These are phyloP conservation scores for Cephus runcator DNA, from an alignment of 2,888 invertebrate species.

Conservation along the genomic window DNA sequence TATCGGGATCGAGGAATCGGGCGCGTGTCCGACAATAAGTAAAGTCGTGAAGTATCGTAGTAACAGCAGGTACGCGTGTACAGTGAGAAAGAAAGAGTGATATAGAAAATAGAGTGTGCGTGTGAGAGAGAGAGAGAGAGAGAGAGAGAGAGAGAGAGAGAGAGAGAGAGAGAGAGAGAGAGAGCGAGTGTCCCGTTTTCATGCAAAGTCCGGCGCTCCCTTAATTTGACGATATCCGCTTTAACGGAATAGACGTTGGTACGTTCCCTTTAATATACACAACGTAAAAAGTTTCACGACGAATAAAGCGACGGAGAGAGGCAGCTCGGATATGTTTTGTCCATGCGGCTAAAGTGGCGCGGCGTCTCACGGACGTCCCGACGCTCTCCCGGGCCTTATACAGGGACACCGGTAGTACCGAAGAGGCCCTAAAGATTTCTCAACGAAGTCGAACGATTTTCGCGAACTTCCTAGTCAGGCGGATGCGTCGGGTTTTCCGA, in stretches of 20 bases:
- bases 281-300: slow-evolving; percentile 62
- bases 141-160: no score
- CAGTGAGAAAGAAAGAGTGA: neutral
- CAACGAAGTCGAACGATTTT: neutral
- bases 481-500: neutral
- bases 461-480: neutral
- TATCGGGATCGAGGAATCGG: neutral
- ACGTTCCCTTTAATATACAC: slow-evolving; percentile 61
- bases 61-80: neutral
- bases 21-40: neutral
- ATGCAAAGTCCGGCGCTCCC: slow-evolving; percentile 26
- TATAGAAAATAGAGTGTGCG: neutral
- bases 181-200: slow-evolving; percentile 25
- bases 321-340: slow-evolving; percentile 21
- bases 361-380: neutral
- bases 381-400: neutral
- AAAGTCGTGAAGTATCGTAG: neutral
- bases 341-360: slow-evolving; percentile 9
- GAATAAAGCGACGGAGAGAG: slow-evolving; percentile 55
- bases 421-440: neutral
- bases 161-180: no score
- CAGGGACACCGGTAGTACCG: neutral
- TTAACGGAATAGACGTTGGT: slow-evolving; percentile 54
- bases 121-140: no score
- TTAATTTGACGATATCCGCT: slow-evolving; percentile 58